Conservation (phyloP, 1,140 invertebrate species). For the Xylocopa sonorina region DNA sequence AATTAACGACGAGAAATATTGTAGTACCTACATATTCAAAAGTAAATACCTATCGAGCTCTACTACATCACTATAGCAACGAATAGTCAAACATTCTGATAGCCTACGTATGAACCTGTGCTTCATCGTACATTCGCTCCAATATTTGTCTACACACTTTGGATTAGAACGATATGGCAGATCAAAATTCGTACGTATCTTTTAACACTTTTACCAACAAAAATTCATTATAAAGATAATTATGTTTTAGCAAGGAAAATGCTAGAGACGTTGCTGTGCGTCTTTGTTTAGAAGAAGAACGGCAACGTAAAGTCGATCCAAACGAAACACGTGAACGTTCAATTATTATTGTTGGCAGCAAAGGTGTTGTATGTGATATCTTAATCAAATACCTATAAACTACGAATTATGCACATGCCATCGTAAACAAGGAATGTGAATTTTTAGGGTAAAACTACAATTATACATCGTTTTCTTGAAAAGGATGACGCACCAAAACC, state of each 20-base stretch:
- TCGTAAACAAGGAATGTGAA: conserved; percentile 1
- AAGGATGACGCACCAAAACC: conserved; percentile 89
- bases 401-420: too few species aligned
- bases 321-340: conserved; percentile 80
- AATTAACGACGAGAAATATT: too few species aligned
- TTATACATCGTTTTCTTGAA: conserved; percentile 91
- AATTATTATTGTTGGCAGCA: conserved; percentile 83
- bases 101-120: conserved; percentile 37
- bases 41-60: background rate
- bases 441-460: conserved; percentile 91
- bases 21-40: too few species aligned
- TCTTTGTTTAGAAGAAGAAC: conserved; percentile 66
- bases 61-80: conserved; percentile 45
- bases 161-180: conserved; percentile 43
- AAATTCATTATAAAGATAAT: too few species aligned
- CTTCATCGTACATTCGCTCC: background rate
- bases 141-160: background rate
- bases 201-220: background rate
- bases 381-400: background rate
- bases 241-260: conserved; percentile 65
- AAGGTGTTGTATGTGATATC: conserved; percentile 81
- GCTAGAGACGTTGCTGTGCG: conserved; percentile 64
- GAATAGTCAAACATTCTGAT: conserved; percentile 49
- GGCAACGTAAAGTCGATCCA: conserved; percentile 66
- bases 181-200: conserved; percentile 54